Evolutionary conservation across 2,797 vertebrate species (phyloP).

Genomic region (Spinus olivaceus): DNA sequence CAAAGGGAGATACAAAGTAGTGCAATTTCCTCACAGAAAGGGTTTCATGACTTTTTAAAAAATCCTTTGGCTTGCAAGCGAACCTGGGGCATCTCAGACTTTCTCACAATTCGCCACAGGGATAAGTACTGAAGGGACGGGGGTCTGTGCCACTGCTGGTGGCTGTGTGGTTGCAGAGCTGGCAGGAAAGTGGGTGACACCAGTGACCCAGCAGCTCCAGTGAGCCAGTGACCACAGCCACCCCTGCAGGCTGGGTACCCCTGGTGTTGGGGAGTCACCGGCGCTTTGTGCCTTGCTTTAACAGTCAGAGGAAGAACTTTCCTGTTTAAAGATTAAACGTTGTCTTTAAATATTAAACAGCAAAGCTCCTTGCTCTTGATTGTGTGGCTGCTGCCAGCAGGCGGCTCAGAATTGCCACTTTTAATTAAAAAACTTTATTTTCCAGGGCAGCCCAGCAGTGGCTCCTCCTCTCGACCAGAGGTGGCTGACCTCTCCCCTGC

Average conservation of each 20-base stretch:
- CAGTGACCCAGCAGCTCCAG: not conserved
- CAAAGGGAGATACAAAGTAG: not conserved
- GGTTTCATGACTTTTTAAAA: not conserved
- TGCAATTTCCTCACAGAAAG: not conserved
- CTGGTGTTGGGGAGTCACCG: not conserved
- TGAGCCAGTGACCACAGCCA: not conserved
- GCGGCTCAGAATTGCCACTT: slow-evolving; percentile 68
- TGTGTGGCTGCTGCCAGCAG: slow-evolving; percentile 68
- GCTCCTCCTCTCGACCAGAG: slow-evolving; percentile 56
- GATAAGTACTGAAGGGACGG: not conserved
- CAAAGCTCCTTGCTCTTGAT: slow-evolving; percentile 67
- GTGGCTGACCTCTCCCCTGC: slow-evolving; percentile 8
- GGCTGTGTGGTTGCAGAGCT: accelerated
- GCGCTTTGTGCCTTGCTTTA: slow-evolving; percentile 41
- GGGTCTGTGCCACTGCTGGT: accelerated
- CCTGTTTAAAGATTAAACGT: slow-evolving; percentile 75
- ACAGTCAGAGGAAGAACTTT: slow-evolving; percentile 73
- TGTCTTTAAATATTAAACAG: slow-evolving; percentile 75
- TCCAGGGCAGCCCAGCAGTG: not conserved
- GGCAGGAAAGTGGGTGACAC: accelerated
- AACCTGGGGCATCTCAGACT: not conserved
- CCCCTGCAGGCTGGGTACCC: not conserved
- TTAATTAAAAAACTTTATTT: slow-evolving; percentile 73
- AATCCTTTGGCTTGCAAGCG: accelerated
- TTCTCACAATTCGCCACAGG: not conserved